These are phyloP conservation scores for Orestias chungarensis DNA, from an alignment of 2,797 vertebrate genomes.

Conservation along the genomic window DNA sequence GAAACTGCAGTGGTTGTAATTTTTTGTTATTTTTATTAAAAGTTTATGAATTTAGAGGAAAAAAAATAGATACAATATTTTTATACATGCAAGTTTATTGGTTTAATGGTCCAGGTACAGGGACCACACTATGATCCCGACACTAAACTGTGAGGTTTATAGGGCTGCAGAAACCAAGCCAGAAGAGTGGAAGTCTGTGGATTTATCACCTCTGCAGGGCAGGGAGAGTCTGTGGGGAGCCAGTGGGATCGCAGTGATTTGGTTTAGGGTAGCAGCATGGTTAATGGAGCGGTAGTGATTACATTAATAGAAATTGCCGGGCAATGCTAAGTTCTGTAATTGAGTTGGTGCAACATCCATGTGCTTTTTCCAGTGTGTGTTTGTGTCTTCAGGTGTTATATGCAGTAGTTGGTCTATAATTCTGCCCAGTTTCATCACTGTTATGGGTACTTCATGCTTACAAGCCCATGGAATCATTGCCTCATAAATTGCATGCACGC, in stretches of 20 bases:
- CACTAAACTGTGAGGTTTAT: not conserved
- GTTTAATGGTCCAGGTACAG: not conserved
- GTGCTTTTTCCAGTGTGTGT: conserved; percentile 17
- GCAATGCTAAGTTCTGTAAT: conserved; percentile 66
- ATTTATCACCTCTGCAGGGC: conserved; percentile 48
- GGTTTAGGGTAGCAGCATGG: conserved; percentile 46
- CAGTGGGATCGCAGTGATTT: conserved; percentile 52
- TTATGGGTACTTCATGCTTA: conserved; percentile 10
- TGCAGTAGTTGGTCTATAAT: conserved; percentile 2
- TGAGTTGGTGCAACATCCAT: conserved; percentile 41
- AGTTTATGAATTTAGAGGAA: not conserved
- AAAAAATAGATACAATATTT: not conserved
- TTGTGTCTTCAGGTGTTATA: conserved; percentile 14
- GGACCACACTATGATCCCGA: not conserved
- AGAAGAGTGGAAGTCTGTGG: conserved; percentile 7
- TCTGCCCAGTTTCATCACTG: conserved; percentile 21
- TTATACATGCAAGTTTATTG: not conserved
- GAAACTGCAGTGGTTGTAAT: not conserved
- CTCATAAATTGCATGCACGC: conserved; percentile 43
- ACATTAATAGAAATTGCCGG: conserved; percentile 59
- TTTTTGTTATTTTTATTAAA: not conserved
- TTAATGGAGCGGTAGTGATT: conserved; percentile 67
- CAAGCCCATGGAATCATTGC: conserved; percentile 15
- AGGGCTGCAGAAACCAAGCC: not conserved
- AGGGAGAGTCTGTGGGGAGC: conserved; percentile 27